Evolutionary conservation across 2,797 vertebrate genomes (phyloP).

Genomic region (Telmatherina bonti): DNA sequence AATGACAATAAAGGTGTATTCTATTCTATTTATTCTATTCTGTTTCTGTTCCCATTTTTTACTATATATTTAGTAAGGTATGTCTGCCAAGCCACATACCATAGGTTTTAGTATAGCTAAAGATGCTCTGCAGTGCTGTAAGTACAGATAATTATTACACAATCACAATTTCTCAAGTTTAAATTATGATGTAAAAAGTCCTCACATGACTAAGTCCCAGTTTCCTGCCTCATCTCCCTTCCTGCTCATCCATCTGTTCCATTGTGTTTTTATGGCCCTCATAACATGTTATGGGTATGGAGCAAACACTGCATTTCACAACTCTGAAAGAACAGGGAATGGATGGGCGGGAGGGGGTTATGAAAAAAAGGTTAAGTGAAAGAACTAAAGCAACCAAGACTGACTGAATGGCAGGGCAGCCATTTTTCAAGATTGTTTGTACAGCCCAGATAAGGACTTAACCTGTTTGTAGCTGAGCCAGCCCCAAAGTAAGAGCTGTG

Average conservation of each 20-base stretch:
- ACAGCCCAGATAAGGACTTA: constrained; percentile 52
- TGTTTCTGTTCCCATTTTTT: neutral
- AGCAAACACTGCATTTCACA: constrained; percentile 69
- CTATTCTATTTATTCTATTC: no score
- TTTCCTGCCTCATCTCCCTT: neutral
- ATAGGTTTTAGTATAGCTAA: neutral
- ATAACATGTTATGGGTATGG: constrained; percentile 58
- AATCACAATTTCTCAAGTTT: constrained; percentile 1
- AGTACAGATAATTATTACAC: neutral
- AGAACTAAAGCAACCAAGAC: constrained; percentile 29
- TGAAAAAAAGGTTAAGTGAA: constrained; percentile 22
- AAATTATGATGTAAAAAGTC: constrained; percentile 4
- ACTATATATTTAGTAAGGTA: neutral
- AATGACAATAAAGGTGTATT: no score
- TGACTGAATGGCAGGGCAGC: constrained; percentile 9
- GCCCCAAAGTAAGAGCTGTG: constrained; percentile 3
- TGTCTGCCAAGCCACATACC: neutral
- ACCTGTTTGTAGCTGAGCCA: constrained; percentile 31
- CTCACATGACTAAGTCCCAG: neutral
- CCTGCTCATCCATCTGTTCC: constrained; percentile 52
- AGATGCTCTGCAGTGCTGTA: neutral
- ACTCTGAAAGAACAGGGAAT: constrained; percentile 50
- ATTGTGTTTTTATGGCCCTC: constrained; percentile 65
- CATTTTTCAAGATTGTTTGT: constrained; percentile 67
- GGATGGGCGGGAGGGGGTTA: constrained; percentile 16